Conservation (phyloP, 2,113 vertebrate genomes). For the Erythrocercus mccallii region DNA sequence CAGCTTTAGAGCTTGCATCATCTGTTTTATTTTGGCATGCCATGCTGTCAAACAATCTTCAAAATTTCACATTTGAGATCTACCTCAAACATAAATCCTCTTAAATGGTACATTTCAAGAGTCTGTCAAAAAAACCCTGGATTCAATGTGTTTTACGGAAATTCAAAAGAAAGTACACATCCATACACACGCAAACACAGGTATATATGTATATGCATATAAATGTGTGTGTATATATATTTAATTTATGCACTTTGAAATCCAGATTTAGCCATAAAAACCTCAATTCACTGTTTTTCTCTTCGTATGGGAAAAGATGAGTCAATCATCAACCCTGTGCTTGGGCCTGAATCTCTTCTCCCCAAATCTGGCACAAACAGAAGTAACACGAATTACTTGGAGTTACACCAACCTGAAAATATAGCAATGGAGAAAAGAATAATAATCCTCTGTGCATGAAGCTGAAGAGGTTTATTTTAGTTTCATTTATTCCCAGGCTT, state of each 20-base stretch:
- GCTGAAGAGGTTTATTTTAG: constrained; percentile 43
- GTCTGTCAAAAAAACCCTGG: background rate
- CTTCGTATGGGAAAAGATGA: background rate
- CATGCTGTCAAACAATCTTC: background rate
- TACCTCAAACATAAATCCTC: background rate
- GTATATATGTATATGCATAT: background rate
- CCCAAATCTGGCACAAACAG: background rate
- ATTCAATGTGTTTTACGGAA: background rate
- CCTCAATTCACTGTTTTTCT: background rate
- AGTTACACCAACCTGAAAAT: background rate
- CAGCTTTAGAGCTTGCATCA: background rate
- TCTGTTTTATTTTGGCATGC: background rate
- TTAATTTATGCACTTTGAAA: background rate
- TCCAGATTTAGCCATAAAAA: background rate
- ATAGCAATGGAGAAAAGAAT: background rate
- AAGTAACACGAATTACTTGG: background rate
- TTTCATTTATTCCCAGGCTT: constrained; percentile 43
- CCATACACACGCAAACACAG: background rate
- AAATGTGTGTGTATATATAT: background rate
- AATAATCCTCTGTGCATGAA: background rate
- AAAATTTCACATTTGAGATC: background rate
- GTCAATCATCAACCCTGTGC: background rate
- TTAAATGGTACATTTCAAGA: background rate
- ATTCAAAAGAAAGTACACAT: background rate
- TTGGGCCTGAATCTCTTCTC: background rate